Evolutionary conservation across 2,797 vertebrate species (phyloP).

Genomic region (Danio choprae): DNA sequence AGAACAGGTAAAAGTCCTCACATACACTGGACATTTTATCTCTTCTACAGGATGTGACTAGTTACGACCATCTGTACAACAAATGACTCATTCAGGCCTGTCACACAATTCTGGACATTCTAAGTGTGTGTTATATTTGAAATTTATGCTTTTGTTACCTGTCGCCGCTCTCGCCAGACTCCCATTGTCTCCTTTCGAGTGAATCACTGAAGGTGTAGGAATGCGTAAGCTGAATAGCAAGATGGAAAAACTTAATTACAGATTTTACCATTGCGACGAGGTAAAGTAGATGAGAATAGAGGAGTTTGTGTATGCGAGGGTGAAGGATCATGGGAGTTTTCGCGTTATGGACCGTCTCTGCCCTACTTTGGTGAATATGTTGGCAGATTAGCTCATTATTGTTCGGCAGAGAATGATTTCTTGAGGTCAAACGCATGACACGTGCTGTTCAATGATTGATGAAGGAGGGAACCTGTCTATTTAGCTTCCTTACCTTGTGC

Average conservation of each 20-base stretch:
- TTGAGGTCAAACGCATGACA: constrained; percentile 55
- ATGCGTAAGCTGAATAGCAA: constrained; percentile 3
- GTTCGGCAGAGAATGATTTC: constrained; percentile 56
- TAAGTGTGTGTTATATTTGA: background rate
- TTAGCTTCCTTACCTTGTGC: constrained; percentile 44
- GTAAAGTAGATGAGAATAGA: constrained; percentile 8
- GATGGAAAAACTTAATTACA: constrained; percentile 31
- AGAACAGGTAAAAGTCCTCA: constrained; percentile 8
- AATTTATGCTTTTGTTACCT: background rate
- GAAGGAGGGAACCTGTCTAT: constrained; percentile 44
- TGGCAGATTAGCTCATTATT: constrained; percentile 54
- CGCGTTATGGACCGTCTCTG: constrained; percentile 46
- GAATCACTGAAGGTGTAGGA: constrained; percentile 14
- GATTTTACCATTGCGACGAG: background rate
- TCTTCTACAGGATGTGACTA: background rate
- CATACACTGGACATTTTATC: background rate
- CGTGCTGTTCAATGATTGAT: constrained; percentile 53
- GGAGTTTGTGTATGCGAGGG: background rate
- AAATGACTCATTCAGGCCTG: background rate
- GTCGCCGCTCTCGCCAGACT: background rate
- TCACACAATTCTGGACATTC: background rate
- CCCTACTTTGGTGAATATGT: constrained; percentile 54
- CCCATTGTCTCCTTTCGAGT: constrained; percentile 4
- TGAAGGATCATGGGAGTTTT: constrained; percentile 42
- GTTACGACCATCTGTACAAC: background rate